Evolutionary conservation across 2,888 invertebrate species (phyloP), one percentile per base, ranked within the genome.

Genomic region (Callosobruchus maculatus): DNA sequence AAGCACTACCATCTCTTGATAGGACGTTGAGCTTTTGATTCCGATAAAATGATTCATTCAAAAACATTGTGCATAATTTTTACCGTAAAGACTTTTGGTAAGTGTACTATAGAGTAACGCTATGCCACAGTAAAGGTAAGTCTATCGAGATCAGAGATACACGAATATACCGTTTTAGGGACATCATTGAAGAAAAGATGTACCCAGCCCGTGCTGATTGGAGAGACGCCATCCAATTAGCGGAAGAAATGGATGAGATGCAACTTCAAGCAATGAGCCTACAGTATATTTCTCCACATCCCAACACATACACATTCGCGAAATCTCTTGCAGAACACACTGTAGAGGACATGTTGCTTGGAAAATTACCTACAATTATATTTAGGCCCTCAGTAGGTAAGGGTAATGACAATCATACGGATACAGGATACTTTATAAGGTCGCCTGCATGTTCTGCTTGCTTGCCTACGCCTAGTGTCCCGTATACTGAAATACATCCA

Each of bases 301-400:
- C 97, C 0, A 98, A 98, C 83, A 97, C 97, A 0, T 98, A 98
- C 83, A 95, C 95, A 0, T 96, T 95, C 84, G 94, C 96, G 0
- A 98, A 98, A 86, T 93, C 94, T 74, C 84, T 98, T 77, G 95
- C 95, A 0, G 98, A 98, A 82, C 92, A 93, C 75, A 90, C 95
- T 5, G 90, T 95, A 0, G 88, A 91, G 22, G 94, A 95, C 78
- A 77, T 85, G 78, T 83, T 85, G 73, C 87, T 83, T 49, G 89
- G 90, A n/a, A 85, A 89, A 68, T 84, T 98, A 49, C 97, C 97
- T 0, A 86, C 92, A 0, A 90, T 94, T 49, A 93, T 98, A 78
- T 91, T 94, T 76, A 89, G 98, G 75, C 98, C 98, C 0, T 97
- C 97, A 0, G 96, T 98, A 80, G 96, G 97, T 90, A 88, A 88